Base-by-base conservation (phyloP, 2,113 vertebrate genomes). In the Seriola aureovittata region DNA sequence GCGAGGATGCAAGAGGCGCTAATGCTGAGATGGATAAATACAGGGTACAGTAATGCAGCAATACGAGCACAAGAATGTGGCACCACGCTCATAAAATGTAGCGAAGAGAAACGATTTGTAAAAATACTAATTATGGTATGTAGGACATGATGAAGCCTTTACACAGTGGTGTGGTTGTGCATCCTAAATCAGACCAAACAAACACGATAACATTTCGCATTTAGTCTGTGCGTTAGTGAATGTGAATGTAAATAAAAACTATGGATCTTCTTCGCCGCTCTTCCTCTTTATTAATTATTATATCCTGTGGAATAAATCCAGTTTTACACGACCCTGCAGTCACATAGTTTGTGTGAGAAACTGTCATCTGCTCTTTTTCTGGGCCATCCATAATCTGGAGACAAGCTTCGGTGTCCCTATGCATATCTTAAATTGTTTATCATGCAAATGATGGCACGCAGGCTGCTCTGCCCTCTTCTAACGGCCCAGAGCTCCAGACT, bases 381-480 rank as follows among this genome's bases (percentile, higher is more conserved):
- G 89, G 93, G 93, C 88, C 87, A 92, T 92, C 91, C 85, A 85
- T 90, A 93, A 93, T 94, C 90, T 92, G 92, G 81, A 91, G 93
- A 94, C 93, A 92, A 94, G 91, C 91, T 70, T 57, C 44, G 83
- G 85, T 90, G 93, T 91, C 93, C 85, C 92, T 90, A 80, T 95
- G 94, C 93, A 94, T 95, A 94, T 95, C 93, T 95, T 95, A 94
- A 92, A 92, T 93, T 94, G 92, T 95, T 95, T 95, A 95, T 95
- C 95, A 95, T 95, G 95, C 95, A 95, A 95, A 95, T 95, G 91
- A 94, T 46, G 77, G 89, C 79, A 80, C 70, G 66, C 92, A 92
- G 89, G 89, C 92, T 84, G 90, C 88, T 88, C 85, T 88, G 87
- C 87, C 89, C 91, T 92, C 78, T 54, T 57, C 88, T 91, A 92